Evolutionary conservation across 2,113 vertebrate genomes (phyloP), one percentile per base, ranked within the genome.

Genomic region (Scomber colias): DNA sequence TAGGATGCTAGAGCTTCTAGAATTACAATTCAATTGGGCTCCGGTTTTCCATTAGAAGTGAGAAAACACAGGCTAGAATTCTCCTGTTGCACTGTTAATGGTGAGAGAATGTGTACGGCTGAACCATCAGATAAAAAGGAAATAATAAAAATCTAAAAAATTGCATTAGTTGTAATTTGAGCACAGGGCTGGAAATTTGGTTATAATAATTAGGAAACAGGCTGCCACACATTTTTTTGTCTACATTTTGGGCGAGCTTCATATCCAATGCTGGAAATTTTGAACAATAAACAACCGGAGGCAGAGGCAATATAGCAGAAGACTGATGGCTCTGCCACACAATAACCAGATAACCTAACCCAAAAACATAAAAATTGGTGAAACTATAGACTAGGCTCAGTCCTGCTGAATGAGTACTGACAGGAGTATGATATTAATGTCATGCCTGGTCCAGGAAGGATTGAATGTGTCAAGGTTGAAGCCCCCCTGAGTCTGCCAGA

Each of bases 381-480:
- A 46, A 57, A 70, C 66, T 24, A 57, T 19, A 50, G 31, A 64
- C n/a, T 2, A 54, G 5, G 46, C n/a, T 61, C 24, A 51, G 59
- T 75, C 19, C 13, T 30, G 46, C 45, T 27, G 63, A 69, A 78
- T 71, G 79, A 83, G 62, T 15, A n/a, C 67, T 64, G 80, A 84
- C 84, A 81, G 53, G 60, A 57, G 30, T 51, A 59, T 71, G 57
- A 78, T 60, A 88, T 83, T 73, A 84, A 71, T 84, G 81, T 66
- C 87, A 86, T 24, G 56, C 35, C 51, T 66, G 64, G 74, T 76
- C 21, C 62, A 66, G 63, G 62, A 78, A 77, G 70, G 72, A 82
- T 24, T 79, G 59, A 86, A 81, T 59, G 64, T 54, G 77, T 83
- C 75, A 85, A 86, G 87, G 81, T 78, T 89, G 84, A 87, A 89